Conservation (phyloP, 1,140 invertebrate genomes). For the Bombus confusus region DNA sequence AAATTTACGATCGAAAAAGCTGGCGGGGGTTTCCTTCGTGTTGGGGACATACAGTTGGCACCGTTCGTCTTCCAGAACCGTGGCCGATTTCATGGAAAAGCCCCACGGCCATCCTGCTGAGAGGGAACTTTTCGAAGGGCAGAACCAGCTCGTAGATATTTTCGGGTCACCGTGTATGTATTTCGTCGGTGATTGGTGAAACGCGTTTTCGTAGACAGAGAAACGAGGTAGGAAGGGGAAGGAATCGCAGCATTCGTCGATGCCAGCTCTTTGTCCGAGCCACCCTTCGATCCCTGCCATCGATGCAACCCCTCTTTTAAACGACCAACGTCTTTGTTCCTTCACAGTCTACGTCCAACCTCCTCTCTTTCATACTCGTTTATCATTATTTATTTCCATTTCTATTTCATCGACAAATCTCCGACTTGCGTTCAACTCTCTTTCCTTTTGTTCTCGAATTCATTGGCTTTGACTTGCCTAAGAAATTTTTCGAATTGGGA, state of each 20-base stretch:
- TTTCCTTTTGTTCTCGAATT: background rate
- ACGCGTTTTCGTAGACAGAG: conserved; percentile 22
- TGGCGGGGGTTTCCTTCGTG: background rate
- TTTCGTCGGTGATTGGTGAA: conserved; percentile 39
- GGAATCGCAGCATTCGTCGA: conserved; percentile 51
- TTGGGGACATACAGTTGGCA: conserved; percentile 44
- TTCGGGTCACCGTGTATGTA: conserved; percentile 40
- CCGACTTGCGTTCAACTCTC: background rate
- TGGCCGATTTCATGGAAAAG: background rate
- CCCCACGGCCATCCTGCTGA: conserved; percentile 33
- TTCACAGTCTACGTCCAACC: background rate
- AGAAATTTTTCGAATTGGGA: background rate
- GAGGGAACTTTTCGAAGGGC: conserved; percentile 38
- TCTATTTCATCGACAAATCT: conserved; percentile 10
- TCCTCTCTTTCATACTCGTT: no score
- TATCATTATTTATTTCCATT: conserved; percentile 7
- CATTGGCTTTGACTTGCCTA: background rate
- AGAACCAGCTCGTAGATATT: conserved; percentile 24
- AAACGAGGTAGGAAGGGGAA: background rate
- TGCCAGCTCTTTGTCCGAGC: conserved; percentile 51
- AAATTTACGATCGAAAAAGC: conserved; percentile 27
- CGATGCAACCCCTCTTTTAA: background rate
- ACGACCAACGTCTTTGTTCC: conserved; percentile 28
- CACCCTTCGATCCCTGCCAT: background rate
- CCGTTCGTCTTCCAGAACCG: background rate